These are phyloP conservation scores for Genyomyrus donnyi DNA, from an alignment of 2,113 vertebrate genomes.

Conservation along the genomic window DNA sequence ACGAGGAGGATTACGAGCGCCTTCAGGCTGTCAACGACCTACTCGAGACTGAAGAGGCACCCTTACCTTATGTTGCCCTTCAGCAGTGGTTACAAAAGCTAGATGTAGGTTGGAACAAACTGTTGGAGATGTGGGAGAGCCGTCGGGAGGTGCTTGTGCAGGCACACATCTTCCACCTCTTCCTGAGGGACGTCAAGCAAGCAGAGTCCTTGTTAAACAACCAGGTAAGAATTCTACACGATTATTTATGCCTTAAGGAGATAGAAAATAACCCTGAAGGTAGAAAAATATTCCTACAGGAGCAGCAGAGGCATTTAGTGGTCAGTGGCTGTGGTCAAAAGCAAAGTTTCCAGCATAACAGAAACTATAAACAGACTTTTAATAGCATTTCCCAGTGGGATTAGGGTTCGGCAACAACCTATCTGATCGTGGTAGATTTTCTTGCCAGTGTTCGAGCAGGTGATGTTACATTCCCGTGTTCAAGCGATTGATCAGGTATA, in stretches of 20 bases:
- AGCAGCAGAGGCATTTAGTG: background rate
- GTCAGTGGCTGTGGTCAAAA: background rate
- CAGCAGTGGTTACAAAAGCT: conserved; percentile 91
- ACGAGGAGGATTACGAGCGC: conserved; percentile 81
- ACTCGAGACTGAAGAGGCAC: conserved; percentile 74
- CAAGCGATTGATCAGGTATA: background rate
- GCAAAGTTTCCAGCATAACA: background rate
- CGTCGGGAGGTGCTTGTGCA: conserved; percentile 77
- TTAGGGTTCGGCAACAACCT: background rate
- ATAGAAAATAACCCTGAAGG: background rate
- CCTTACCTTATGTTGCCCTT: conserved; percentile 71
- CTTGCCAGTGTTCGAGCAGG: background rate
- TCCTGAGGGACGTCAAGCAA: conserved; percentile 78
- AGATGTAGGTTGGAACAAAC: conserved; percentile 84
- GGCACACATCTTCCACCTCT: conserved; percentile 84
- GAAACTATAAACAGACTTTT: background rate
- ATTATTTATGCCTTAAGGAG: background rate
- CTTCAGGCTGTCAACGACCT: conserved; percentile 84
- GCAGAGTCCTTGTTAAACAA: conserved; percentile 71
- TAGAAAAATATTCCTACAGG: background rate
- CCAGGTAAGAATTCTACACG: conserved; percentile 66
- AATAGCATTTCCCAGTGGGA: background rate
- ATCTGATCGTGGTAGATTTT: background rate
- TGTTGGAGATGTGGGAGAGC: conserved; percentile 83
- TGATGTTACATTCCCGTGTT: background rate